Evolutionary conservation across 2,888 invertebrate genomes (phyloP), one percentile per base, ranked within the genome.

Genomic region (Lasius platythorax): DNA sequence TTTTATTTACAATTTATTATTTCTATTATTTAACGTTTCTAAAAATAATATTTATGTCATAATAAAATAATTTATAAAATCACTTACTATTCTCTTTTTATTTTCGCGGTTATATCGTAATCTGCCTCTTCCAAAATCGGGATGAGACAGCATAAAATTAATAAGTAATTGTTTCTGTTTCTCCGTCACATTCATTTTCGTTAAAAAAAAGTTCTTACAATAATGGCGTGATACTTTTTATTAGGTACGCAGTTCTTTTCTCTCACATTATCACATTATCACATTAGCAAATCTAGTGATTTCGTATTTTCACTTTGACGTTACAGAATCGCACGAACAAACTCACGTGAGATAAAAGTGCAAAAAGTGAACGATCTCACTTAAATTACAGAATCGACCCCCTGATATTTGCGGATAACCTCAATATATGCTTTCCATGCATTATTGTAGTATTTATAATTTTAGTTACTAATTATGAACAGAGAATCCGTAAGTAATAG

Each of bases 291-390:
- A n/a, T 40, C n/a, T 66, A 66, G 66, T 66, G 23, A 66, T 12
- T 66, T 66, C 40, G 66, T 63, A 63, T 63, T 63, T 63, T 63
- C 33, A 63, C 63, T 63, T 33, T 5, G 33, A 18, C 18, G 18
- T 40, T 66, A 66, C 15, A 12, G 37, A 66, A 66, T 67, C 40
- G 3, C 12, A 6, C 8, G 66, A 67, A 28, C 37, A 23, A 40
- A 43, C 18, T 67, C 18, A 67, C 23, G 3, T 43, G 66, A 67
- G 23, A 67, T 67, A 15, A 64, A 43, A 43, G 43, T 43, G 43
- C 43, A 1, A 30, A 30, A 23, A 23, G 23, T 23, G 23, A 23
- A 23, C 23, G 23, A 23, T 23, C 23, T 23, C 23, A 23, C 23
- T 23, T 23, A 23, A 23, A 23, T 23, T 23, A 23, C 23, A 23